A percentile compares a stretch with the other conserved stretches of the same genome.
These are phyloP conservation scores for Antheraea pernyi DNA, from an alignment of 1,140 invertebrate genomes.

Conservation along the genomic window DNA sequence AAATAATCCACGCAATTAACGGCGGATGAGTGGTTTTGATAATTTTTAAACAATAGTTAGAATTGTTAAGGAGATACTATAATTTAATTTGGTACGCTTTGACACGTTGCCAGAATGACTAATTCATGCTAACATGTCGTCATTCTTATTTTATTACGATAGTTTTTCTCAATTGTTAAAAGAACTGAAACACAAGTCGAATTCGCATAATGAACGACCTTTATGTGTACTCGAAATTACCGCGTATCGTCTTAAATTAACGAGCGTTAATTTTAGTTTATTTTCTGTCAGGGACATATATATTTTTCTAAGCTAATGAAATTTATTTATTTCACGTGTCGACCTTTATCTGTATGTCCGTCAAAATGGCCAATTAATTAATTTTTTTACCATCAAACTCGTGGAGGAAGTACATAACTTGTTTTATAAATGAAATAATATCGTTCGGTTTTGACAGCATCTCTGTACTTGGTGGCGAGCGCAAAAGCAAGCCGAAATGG, in stretches of 20 bases:
- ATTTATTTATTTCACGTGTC: background rate
- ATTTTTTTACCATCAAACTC: no score
- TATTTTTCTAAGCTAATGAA: background rate
- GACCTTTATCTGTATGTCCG: background rate
- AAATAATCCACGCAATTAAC: constrained; percentile 25
- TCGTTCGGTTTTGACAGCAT: no score
- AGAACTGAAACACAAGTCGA: background rate
- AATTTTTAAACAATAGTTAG: constrained; percentile 58
- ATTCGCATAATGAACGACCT: background rate
- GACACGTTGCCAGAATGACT: constrained; percentile 70
- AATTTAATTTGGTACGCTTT: constrained; percentile 63
- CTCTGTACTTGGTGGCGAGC: no score
- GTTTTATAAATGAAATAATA: no score
- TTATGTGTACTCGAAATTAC: background rate
- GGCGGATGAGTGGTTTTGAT: constrained; percentile 48
- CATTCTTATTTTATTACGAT: constrained; percentile 53
- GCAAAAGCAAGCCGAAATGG: no score
- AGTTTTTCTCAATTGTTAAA: constrained; percentile 50
- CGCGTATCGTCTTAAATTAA: background rate
- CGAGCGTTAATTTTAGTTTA: background rate
- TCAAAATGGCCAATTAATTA: background rate
- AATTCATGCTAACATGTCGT: constrained; percentile 55
- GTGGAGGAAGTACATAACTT: no score
- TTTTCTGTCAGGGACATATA: background rate
- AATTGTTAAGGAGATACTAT: constrained; percentile 46